phyloP scores from a whole-genome alignment of 2,888 invertebrate genomes.

The Thumatha senex region DNA sequence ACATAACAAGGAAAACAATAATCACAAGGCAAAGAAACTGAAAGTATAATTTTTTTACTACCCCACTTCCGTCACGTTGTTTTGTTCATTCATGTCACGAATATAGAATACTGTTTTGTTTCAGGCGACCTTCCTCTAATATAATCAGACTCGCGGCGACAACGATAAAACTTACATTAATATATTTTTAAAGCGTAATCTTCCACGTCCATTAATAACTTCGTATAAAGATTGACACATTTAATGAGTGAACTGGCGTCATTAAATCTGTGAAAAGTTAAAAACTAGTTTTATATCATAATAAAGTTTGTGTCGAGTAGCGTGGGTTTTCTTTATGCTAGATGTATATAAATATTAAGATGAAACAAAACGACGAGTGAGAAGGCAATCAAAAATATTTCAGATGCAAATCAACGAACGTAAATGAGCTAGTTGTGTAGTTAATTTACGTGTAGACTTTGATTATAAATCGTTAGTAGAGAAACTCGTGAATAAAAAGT shows the following conservation, averaged over 20 bases:
- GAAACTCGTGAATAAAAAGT: neutral
- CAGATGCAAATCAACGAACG: constrained; percentile 17
- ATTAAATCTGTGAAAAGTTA: constrained; percentile 13
- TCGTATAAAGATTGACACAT: constrained; percentile 23
- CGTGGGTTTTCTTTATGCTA: constrained; percentile 3
- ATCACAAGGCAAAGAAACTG: too few relatives aligned
- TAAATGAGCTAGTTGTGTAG: neutral
- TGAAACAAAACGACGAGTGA: constrained; percentile 4
- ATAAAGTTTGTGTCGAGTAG: constrained; percentile 1
- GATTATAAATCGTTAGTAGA: neutral
- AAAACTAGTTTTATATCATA: constrained; percentile 9
- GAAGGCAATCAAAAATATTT: constrained; percentile 5
- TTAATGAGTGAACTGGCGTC: constrained; percentile 14
- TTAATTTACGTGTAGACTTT: constrained; percentile 12
- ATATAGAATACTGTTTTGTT: too few relatives aligned
- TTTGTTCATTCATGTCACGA: too few relatives aligned
- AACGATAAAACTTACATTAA: constrained; percentile 18
- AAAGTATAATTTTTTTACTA: too few relatives aligned
- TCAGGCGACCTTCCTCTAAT: too few relatives aligned
- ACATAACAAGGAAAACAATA: too few relatives aligned
- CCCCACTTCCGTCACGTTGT: too few relatives aligned
- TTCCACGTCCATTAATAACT: constrained; percentile 13
- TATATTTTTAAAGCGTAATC: constrained; percentile 13
- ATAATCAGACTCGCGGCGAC: too few relatives aligned
- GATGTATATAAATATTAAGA: neutral